Evolutionary conservation across 2,888 invertebrate genomes (phyloP), one percentile per base, ranked within the genome.

Genomic region (Conistra vaccinii): DNA sequence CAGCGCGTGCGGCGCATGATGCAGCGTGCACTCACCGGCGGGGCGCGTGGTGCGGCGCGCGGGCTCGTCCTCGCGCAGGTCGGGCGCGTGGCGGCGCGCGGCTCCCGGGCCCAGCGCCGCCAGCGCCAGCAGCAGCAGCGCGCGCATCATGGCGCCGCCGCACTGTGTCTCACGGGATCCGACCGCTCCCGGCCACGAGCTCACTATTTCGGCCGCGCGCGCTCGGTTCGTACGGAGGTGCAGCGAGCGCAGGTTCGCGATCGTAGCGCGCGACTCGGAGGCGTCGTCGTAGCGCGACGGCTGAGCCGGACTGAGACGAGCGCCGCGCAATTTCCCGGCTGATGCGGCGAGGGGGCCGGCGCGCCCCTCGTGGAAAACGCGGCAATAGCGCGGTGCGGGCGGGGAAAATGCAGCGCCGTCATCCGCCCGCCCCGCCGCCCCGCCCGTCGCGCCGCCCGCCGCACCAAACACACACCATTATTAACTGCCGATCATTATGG

Each of bases 51-150:
- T 97, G 89, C 97, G 97, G 71, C 97, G 96, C 85, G 97, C 97
- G 93, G 97, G 97, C 90, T 97, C 97, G 93, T 97, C 97, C 93
- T 97, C 97, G 78, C 97, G 95, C 91, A 97, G 95, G 87, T 97
- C 95, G 85, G 97, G 97, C 88, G 97, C 97, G 92, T 97, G 97
- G 89, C 97, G 97, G 89, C 97, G 95, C 86, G 95, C 94, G 73
- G 89, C 90, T 73, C 90, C 94, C 83, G 93, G 93, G 86, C 88
- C 91, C 90, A 91, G 89, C 89, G 91, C 91, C 89, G 90, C 92
- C 93, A 93, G 91, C 93, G 91, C 92, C 91, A 95, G 92, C 93
- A 95, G 88, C 91, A 95, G 91, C 92, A 95, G 93, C 92, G 93
- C 94, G 87, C 91, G 92, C 90, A 78, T n/a, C 75, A 75, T 75